These are phyloP conservation scores for Encarsia formosa DNA, from an alignment of 2,888 invertebrate species.

Conservation along the genomic window DNA sequence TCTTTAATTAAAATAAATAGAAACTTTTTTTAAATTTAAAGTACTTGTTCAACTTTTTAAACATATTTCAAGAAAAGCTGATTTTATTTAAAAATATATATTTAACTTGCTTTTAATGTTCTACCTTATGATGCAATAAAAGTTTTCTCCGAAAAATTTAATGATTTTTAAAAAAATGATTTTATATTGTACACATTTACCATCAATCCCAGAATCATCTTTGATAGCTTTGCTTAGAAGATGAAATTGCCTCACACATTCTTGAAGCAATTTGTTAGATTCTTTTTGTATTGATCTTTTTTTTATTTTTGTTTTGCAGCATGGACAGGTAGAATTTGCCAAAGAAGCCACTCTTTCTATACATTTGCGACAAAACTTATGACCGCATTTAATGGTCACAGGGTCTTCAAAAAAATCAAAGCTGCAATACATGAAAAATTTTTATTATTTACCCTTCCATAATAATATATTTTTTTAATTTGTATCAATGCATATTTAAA, in stretches of 20 bases:
- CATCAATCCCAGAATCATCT: constrained; percentile 31
- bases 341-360: constrained; percentile 29
- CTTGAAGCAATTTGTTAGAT: constrained; percentile 23
- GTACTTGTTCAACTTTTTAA: too few species aligned
- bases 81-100: too few species aligned
- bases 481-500: too few species aligned
- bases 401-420: constrained; percentile 32
- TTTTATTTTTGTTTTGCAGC: constrained; percentile 33
- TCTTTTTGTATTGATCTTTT: constrained; percentile 32
- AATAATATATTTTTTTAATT: too few species aligned
- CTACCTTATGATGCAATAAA: too few species aligned
- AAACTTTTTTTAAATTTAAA: background rate
- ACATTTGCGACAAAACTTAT: constrained; percentile 37
- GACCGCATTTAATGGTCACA: constrained; percentile 36
- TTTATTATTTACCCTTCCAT: too few species aligned
- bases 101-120: too few species aligned
- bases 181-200: constrained; percentile 34
- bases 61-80: too few species aligned
- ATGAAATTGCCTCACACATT: constrained; percentile 20
- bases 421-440: constrained; percentile 28
- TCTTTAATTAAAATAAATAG: background rate
- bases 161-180: too few species aligned
- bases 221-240: constrained; percentile 30
- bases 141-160: too few species aligned
- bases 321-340: constrained; percentile 32